phyloP scores from a whole-genome alignment of 1,140 invertebrate species.

The Eriocheir sinensis region DNA sequence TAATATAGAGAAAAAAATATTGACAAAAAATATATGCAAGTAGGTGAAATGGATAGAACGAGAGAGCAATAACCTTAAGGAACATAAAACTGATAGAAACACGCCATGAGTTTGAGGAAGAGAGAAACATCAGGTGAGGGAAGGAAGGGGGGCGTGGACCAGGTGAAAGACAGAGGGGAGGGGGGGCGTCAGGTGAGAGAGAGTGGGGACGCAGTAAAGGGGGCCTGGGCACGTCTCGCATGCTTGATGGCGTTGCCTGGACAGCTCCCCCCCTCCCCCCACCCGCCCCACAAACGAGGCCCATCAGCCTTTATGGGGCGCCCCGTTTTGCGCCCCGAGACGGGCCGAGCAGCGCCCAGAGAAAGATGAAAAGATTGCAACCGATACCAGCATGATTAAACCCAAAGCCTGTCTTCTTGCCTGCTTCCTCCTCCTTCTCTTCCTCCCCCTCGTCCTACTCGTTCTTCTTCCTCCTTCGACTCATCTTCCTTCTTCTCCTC shows the following conservation, averaged over 20 bases:
- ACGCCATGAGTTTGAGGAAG: not conserved
- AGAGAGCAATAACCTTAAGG: no score
- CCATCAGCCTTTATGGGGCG: not conserved
- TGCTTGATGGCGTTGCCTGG: not conserved
- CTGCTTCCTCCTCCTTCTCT: no score
- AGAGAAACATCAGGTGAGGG: not conserved
- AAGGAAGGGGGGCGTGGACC: no score
- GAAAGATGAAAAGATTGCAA: conserved; percentile 25
- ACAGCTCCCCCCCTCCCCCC: not conserved
- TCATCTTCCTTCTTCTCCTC: no score
- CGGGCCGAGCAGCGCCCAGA: not conserved
- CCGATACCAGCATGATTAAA: not conserved
- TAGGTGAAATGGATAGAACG: no score
- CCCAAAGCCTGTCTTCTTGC: no score
- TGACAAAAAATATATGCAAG: not conserved
- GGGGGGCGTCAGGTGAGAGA: not conserved
- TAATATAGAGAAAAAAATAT: not conserved
- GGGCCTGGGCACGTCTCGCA: not conserved
- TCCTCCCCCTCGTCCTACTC: no score
- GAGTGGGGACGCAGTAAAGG: not conserved
- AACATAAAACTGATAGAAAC: not conserved
- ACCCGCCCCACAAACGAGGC: not conserved
- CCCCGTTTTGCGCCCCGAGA: not conserved
- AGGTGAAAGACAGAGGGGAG: not conserved
- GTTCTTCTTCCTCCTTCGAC: no score